Evolutionary conservation across 2,888 invertebrate genomes (phyloP).

Genomic region (Athetis lepigone): DNA sequence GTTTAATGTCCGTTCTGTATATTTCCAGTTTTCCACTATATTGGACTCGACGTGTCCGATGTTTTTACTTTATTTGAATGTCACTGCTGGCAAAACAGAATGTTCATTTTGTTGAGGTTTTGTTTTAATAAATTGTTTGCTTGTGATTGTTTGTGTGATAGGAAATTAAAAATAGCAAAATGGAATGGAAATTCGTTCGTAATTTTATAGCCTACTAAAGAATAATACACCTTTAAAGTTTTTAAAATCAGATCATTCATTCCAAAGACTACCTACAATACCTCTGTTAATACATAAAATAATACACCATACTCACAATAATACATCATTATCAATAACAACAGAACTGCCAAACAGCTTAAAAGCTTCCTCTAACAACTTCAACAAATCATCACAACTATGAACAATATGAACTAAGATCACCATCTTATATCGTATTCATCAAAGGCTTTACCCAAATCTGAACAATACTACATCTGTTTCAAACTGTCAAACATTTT

Average conservation of each 20-base stretch:
- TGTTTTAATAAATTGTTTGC: conserved; percentile 53
- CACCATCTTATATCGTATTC: conserved; percentile 64
- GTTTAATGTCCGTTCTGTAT: conserved; percentile 65
- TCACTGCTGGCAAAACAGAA: conserved; percentile 55
- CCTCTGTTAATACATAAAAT: conserved; percentile 17
- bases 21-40: conserved; percentile 65
- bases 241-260: too few species aligned
- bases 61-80: conserved; percentile 67
- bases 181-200: neutral
- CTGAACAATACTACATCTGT: conserved; percentile 72
- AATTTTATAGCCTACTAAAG: too few species aligned
- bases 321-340: conserved; percentile 24
- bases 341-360: conserved; percentile 30
- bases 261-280: neutral
- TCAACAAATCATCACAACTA: conserved; percentile 61
- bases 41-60: conserved; percentile 57
- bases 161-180: too few species aligned
- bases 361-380: conserved; percentile 47
- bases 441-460: conserved; percentile 72
- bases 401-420: conserved; percentile 57
- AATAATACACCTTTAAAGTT: too few species aligned
- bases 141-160: conserved; percentile 20
- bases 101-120: conserved; percentile 52
- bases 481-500: conserved; percentile 87
- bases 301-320: conserved; percentile 8